These are phyloP conservation scores for Mycetomoellerius zeteki DNA, from an alignment of 1,140 invertebrate species.

Conservation along the genomic window DNA sequence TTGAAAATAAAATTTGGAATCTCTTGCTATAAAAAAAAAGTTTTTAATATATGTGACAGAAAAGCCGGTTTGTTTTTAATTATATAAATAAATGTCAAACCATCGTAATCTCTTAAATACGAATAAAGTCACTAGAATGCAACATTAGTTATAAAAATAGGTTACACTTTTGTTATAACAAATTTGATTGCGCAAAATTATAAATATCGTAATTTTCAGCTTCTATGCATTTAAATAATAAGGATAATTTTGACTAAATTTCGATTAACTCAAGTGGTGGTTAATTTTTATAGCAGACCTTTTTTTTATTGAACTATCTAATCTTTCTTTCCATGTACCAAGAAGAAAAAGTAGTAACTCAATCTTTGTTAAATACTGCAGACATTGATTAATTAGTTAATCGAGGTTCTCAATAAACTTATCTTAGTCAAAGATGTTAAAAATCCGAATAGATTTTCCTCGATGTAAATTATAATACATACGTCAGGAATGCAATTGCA, in stretches of 20 bases:
- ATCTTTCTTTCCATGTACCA: too few relatives aligned
- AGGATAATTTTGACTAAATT: background rate
- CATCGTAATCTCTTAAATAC: background rate
- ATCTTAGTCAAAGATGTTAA: background rate
- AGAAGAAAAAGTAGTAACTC: background rate
- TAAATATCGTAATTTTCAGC: background rate
- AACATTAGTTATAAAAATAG: background rate
- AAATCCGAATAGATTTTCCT: background rate
- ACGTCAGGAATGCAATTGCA: background rate
- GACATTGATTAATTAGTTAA: background rate
- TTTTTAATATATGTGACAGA: background rate
- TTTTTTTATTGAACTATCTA: too few relatives aligned
- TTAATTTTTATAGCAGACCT: background rate
- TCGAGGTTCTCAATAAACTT: too few relatives aligned
- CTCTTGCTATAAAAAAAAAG: background rate
- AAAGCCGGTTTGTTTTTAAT: background rate
- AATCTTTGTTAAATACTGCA: background rate
- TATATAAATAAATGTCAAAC: background rate
- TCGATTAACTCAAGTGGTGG: background rate
- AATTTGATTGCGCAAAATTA: background rate
- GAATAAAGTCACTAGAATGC: background rate
- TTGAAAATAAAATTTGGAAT: too few relatives aligned
- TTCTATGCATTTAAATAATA: background rate
- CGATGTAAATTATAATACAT: background rate
- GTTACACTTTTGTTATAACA: background rate